Base-by-base conservation (phyloP, 2,797 vertebrate species). In the Gila robusta region DNA sequence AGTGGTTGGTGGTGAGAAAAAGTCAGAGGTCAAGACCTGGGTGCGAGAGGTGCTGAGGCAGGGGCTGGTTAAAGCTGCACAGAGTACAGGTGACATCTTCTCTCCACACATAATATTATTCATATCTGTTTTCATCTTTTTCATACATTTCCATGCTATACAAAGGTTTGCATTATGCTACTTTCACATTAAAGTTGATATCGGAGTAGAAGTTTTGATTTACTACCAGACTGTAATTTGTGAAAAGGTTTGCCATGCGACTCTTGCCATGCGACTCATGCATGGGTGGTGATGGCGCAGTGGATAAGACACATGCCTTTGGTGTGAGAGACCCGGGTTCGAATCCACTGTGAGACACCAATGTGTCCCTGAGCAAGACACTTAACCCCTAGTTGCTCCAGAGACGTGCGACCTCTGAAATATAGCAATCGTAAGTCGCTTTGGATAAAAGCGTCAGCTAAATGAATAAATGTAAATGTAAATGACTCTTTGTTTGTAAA, bases 11-110 rank as follows among this genome's bases (percentile, higher is more conserved):
- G 96, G 97, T 79, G 89, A 96, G 83, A 93, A 89, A 79, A 93
- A 87, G 88, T 91, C 79, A 10, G 93, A 95, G 72, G 93, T 97
- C 85, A 97, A 96, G 93, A 94, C 94, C 26, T 98, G 97, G 97
- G 95, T 98, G 3, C 95, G 96, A 82, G 97, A 98, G 81, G 94
- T 98, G 86, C 92, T 98, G 79, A 93, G 97, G 14, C 96, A 96
- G 37, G 97, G 97, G 5, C 93, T 98, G 87, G 97, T 98, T 85
- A 96, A 96, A 91, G 97, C 97, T 0, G 97, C 97, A 23, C 97
- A 98, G 87, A 97, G 96, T 93, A 98, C 97, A 95, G 97, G 97
- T 98, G 66, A n/a, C 6, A 9, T 54, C 19, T 26, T 52, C n/a
- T 44, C 1, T 14, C 52, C 44, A 21, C 23, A 3, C 10, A 37